These are phyloP conservation scores for Prionailurus viverrinus DNA, from an alignment of 2,113 vertebrate genomes.

Conservation along the genomic window DNA sequence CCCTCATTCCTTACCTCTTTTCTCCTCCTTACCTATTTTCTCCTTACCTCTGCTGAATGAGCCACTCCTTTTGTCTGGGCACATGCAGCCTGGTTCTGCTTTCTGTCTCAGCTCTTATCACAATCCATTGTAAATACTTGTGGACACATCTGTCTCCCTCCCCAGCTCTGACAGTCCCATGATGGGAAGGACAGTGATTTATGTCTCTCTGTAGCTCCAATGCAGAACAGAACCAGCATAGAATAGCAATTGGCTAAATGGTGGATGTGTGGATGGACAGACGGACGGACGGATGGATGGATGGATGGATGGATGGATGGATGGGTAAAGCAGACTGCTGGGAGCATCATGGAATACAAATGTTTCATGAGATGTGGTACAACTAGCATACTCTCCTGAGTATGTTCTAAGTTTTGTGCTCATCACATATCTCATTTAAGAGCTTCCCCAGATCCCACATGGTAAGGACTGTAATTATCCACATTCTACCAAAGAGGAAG, in stretches of 20 bases:
- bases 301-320: neutral
- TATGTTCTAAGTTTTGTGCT: neutral
- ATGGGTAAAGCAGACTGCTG: neutral
- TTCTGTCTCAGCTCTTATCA: neutral
- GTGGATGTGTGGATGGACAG: neutral
- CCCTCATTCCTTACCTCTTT: neutral
- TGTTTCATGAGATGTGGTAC: neutral
- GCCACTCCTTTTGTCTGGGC: neutral
- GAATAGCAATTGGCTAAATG: neutral
- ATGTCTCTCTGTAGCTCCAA: neutral
- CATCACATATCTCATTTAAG: neutral
- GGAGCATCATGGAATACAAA: neutral
- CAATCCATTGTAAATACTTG: neutral
- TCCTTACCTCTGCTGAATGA: rapidly evolving
- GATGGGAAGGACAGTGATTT: neutral
- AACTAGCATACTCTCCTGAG: neutral
- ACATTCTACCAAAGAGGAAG: constrained; percentile 1
- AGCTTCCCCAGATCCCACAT: neutral
- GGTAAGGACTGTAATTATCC: neutral
- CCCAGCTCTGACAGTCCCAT: neutral
- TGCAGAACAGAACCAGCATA: neutral
- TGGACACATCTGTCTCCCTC: neutral
- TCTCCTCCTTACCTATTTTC: no score
- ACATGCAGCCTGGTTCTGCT: neutral
- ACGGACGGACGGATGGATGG: neutral